phyloP scores from a whole-genome alignment of 2,888 invertebrate genomes.

The Ormyrus nitidulus region DNA sequence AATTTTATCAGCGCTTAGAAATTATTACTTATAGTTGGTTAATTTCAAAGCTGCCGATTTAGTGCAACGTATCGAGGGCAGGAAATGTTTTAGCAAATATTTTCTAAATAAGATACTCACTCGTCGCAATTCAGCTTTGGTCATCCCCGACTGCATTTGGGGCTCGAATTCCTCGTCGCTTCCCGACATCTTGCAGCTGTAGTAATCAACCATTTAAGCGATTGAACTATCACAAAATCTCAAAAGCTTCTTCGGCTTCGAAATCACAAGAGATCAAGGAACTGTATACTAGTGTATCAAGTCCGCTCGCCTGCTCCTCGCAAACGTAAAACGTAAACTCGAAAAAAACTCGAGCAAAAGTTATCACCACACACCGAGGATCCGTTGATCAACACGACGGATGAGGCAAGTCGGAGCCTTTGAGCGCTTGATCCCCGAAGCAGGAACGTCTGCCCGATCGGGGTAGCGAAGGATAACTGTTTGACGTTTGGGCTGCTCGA shows the following conservation, averaged over 20 bases:
- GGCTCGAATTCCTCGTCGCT: slow-evolving; percentile 76
- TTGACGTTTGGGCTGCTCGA: slow-evolving; percentile 73
- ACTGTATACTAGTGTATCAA: slow-evolving; percentile 8
- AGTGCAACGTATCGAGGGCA: too few relatives aligned
- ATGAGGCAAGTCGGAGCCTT: neutral
- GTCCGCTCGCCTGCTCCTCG: neutral
- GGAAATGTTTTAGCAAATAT: too few relatives aligned
- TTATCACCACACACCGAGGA: neutral
- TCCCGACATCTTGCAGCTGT: slow-evolving; percentile 73
- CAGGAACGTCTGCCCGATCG: slow-evolving; percentile 58
- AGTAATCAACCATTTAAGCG: slow-evolving; percentile 72
- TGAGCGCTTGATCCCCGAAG: slow-evolving; percentile 16
- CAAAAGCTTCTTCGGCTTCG: neutral
- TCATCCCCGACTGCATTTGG: slow-evolving; percentile 77
- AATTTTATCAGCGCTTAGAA: too few relatives aligned
- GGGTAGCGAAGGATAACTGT: slow-evolving; percentile 73
- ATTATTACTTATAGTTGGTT: too few relatives aligned
- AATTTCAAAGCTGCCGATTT: too few relatives aligned
- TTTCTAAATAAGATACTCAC: slow-evolving; percentile 71
- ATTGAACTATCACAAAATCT: slow-evolving; percentile 42
- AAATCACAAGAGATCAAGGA: slow-evolving; percentile 34
- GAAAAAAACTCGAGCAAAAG: neutral
- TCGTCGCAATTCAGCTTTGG: slow-evolving; percentile 84
- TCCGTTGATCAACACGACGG: too few relatives aligned
- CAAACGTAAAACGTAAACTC: neutral